These are phyloP conservation scores for Nymphalis io DNA, from an alignment of 1,140 invertebrate species.

Conservation along the genomic window DNA sequence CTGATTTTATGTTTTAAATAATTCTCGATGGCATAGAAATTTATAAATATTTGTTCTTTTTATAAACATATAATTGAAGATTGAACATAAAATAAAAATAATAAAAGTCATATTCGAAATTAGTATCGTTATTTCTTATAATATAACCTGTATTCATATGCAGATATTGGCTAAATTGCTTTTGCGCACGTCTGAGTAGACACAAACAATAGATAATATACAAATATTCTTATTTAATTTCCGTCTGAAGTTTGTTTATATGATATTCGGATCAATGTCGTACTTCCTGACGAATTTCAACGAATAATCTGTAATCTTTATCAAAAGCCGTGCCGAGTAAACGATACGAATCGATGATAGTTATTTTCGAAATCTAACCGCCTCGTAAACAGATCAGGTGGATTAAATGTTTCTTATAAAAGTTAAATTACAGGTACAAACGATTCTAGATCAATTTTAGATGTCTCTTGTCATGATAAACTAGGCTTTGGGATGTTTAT, in stretches of 20 bases:
- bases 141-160: too few species aligned
- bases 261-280: slow-evolving; percentile 1
- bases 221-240: slow-evolving; percentile 16
- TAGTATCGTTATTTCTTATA: too few species aligned
- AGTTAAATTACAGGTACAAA: slow-evolving; percentile 28
- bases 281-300: slow-evolving; percentile 16
- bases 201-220: too few species aligned
- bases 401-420: slow-evolving; percentile 33
- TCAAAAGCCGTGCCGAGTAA: slow-evolving; percentile 26
- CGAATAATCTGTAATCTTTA: slow-evolving; percentile 32
- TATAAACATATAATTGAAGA: too few species aligned
- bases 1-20: too few species aligned
- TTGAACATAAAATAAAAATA: too few species aligned
- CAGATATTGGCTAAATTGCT: too few species aligned
- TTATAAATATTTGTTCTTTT: too few species aligned
- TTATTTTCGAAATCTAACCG: slow-evolving; percentile 29
- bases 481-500: slow-evolving; percentile 8
- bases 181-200: too few species aligned
- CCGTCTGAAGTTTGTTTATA: neutral
- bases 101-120: too few species aligned
- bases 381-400: slow-evolving; percentile 28
- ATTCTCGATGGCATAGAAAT: too few species aligned
- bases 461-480: slow-evolving; percentile 28
- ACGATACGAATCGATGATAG: slow-evolving; percentile 31
- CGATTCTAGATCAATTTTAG: slow-evolving; percentile 32